Percentiles rank a stretch among this genome's conserved stretches.
Evolutionary conservation across 2,113 vertebrate species (phyloP).

Genomic region (Oxyura jamaicensis): DNA sequence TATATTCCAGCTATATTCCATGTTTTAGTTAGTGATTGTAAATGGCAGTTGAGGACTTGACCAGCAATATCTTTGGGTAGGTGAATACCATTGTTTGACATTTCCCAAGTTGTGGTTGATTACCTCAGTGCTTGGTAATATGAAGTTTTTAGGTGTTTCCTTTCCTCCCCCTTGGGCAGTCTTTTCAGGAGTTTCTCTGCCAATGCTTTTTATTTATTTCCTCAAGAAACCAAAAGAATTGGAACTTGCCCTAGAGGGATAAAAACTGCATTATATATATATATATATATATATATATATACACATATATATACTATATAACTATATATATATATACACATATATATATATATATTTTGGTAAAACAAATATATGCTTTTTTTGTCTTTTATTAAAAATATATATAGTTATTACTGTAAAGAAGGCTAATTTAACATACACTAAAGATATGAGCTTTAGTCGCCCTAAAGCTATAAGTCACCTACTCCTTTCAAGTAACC

Average conservation of each 20-base stretch:
- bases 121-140: conserved; percentile 54
- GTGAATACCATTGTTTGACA: conserved; percentile 70
- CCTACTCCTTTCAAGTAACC: conserved; percentile 36
- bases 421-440: background rate
- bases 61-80: conserved; percentile 57
- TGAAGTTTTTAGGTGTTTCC: conserved; percentile 57
- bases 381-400: background rate
- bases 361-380: background rate
- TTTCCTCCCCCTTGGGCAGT: conserved; percentile 35
- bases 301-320: too few species aligned
- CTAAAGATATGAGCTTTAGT: background rate
- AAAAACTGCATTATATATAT: background rate
- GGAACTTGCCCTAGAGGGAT: background rate
- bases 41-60: conserved; percentile 70
- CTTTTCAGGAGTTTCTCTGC: conserved; percentile 34
- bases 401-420: background rate
- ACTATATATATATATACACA: too few species aligned
- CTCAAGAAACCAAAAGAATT: background rate
- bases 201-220: conserved; percentile 19
- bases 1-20: conserved; percentile 60
- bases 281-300: too few species aligned
- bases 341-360: too few species aligned
- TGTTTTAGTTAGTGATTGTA: conserved; percentile 71
- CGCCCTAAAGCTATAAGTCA: conserved; percentile 7
- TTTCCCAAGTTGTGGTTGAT: conserved; percentile 73